Conservation (phyloP, 2,888 invertebrate species). For the Odontothrips loti region DNA sequence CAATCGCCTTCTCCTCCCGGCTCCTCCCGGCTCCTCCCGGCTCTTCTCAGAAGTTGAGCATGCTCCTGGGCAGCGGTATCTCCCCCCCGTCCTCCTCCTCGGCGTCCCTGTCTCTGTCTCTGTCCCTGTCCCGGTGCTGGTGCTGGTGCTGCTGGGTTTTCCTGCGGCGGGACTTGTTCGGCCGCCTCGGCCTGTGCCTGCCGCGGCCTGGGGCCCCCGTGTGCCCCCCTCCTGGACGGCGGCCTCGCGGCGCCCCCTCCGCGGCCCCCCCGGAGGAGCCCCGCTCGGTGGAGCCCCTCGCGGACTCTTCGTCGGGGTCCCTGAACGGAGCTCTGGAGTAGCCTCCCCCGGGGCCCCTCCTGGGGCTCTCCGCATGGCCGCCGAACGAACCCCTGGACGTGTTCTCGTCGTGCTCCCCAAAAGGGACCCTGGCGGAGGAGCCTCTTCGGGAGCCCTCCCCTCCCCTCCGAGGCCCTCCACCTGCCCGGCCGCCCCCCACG, state of each 20-base stretch:
- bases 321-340: too few species aligned
- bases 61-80: slow-evolving; percentile 8
- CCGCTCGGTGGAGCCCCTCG: background rate
- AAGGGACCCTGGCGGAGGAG: background rate
- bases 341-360: background rate
- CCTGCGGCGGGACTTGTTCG: background rate
- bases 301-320: background rate
- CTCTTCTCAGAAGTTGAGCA: background rate
- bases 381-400: too few species aligned
- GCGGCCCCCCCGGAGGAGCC: background rate
- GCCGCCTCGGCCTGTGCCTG: background rate
- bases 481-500: background rate
- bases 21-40: background rate
- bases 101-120: background rate
- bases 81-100: slow-evolving; percentile 10
- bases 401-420: background rate
- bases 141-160: background rate
- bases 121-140: background rate
- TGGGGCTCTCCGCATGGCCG: background rate
- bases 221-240: background rate
- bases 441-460: background rate
- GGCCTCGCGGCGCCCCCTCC: background rate
- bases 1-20: background rate
- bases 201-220: background rate
- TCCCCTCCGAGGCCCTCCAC: background rate